Evolutionary conservation across 2,113 vertebrate species (phyloP).

Genomic region (Butastur rufipennis): DNA sequence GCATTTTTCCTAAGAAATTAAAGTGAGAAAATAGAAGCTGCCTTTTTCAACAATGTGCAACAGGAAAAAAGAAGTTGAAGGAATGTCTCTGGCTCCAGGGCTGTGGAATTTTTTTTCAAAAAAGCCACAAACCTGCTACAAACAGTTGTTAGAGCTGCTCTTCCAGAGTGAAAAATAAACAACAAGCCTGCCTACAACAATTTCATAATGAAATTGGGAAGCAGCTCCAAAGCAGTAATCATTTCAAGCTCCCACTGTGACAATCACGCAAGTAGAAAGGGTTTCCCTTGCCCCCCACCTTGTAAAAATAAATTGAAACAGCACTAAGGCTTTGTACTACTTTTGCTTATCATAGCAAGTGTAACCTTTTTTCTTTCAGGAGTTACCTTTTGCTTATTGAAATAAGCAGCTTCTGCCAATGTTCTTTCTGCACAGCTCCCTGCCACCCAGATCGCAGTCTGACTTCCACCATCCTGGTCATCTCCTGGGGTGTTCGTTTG

Average conservation of each 20-base stretch:
- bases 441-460: neutral
- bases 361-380: neutral
- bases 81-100: neutral
- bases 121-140: neutral
- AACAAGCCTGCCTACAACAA: neutral
- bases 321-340: neutral
- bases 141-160: neutral
- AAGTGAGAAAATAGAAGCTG: neutral
- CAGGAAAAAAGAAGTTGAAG: neutral
- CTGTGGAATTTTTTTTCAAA: neutral
- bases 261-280: neutral
- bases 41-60: neutral
- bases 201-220: neutral
- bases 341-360: neutral
- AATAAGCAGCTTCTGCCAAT: neutral
- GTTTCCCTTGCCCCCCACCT: accelerated
- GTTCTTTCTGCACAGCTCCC: neutral
- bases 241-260: neutral
- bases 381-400: neutral
- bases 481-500: neutral
- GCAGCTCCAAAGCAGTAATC: neutral
- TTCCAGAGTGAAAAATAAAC: neutral
- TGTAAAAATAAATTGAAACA: neutral
- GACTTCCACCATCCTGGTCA: neutral
- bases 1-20: neutral